Evolutionary conservation across 2,113 vertebrate species (phyloP), one percentile per base, ranked within the genome.

Genomic region (Myrmecophaga tridactyla): DNA sequence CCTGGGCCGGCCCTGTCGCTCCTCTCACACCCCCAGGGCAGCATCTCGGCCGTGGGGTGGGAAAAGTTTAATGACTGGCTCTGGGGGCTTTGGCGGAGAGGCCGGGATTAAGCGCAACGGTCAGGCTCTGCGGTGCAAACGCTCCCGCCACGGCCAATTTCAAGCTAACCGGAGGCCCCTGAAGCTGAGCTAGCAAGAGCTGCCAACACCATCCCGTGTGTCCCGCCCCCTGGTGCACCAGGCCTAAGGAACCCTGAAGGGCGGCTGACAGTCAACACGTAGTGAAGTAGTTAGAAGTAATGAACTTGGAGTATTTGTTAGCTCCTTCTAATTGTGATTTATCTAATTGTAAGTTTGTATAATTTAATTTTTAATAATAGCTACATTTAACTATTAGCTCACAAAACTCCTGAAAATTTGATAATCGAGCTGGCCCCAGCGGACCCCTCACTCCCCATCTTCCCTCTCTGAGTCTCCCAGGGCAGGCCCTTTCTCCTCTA

Each of bases 241-340:
- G 67, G n/a, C 29, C 23, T 27, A 34, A 73, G 41, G 25, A 60
- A 60, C 31, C 56, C 48, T 84, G n/a, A 58, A 43, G 14, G 58
- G 78, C 0, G 69, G 48, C 31, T 39, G 56, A 70, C 18, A 78
- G 60, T 36, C n/a, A 70, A 78, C 82, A 48, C 27, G 20, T 25
- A 76, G 63, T 51, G 27, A 92, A 88, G 56, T 43, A 34, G 75
- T 25, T 73, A 67, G 62, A 78, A 92, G 82, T 48, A 78, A 11
- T 60, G 6, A 80, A 48, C 53, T 91, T 75, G 69, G 62, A 94
- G 58, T 58, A 29, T 60, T 67, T 88, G 14, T 82, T 58, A 82
- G 25, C 27, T 86, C 84, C 51, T 91, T 67, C 29, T 20, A 91
- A 58, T 63, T 53, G 69, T 41, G 86, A 78, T 62, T 72, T 88